phyloP scores from a whole-genome alignment of 35 echinoderm and acorn worm species.

The Amphiura filiformis region DNA sequence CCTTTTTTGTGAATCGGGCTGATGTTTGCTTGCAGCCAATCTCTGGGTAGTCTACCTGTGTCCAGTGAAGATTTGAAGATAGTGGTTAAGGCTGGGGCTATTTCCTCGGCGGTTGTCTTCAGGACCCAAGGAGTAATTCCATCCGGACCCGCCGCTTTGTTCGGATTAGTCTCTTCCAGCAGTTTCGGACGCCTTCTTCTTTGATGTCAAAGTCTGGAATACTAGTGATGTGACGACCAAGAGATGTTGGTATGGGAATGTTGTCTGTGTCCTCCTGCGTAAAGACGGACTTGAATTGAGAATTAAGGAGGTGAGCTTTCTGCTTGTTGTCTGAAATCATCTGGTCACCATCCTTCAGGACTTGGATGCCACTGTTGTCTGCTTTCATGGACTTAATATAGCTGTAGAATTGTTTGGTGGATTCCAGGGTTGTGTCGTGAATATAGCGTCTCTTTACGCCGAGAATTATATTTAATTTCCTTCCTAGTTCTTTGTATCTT shows the following conservation, averaged over 20 bases:
- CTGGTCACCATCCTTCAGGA: background rate
- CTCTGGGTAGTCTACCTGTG: background rate
- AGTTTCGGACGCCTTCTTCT: background rate
- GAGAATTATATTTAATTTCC: no score
- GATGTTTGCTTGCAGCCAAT: background rate
- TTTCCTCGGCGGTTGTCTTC: background rate
- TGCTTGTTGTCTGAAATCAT: background rate
- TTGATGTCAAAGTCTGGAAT: background rate
- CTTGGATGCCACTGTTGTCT: no score
- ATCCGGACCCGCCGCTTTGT: constrained; percentile 30
- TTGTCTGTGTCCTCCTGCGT: background rate
- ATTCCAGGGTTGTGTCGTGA: no score
- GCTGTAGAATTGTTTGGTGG: no score
- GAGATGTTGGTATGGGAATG: background rate
- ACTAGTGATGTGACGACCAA: background rate
- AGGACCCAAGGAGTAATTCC: constrained; percentile 11
- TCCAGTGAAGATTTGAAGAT: constrained; percentile 17
- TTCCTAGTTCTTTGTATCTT: no score
- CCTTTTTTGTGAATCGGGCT: constrained; percentile 25
- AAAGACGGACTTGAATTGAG: background rate
- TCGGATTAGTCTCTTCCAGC: background rate
- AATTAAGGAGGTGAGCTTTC: constrained; percentile 1
- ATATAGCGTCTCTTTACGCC: no score
- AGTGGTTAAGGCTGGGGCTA: constrained; percentile 11
- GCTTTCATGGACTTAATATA: no score